A percentile compares a stretch with the other conserved stretches of the same genome.
Conservation (phyloP, 1,140 invertebrate genomes). For the Pseudomyrmex dendroicus region DNA sequence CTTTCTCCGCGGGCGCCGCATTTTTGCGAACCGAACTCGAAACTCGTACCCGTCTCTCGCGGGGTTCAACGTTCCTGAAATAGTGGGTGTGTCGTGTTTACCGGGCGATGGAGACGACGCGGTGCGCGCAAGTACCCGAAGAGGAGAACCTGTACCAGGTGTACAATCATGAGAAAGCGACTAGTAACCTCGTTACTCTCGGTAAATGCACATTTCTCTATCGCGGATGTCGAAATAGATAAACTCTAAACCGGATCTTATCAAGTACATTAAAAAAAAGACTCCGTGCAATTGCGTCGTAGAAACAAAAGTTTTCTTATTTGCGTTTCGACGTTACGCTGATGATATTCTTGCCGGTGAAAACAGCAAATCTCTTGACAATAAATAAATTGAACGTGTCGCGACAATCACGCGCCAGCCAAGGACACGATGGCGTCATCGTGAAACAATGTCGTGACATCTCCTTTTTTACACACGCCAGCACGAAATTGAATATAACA, state of each 20-base stretch:
- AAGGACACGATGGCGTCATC: conserved; percentile 50
- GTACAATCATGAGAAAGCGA: conserved; percentile 56
- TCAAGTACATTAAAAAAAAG: too few relatives aligned
- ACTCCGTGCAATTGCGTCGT: too few relatives aligned
- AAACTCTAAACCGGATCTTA: neutral
- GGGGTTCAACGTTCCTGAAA: conserved; percentile 68
- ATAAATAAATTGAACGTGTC: conserved; percentile 25
- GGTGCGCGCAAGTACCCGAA: conserved; percentile 24
- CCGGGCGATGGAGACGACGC: conserved; percentile 60
- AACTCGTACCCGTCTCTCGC: conserved; percentile 21
- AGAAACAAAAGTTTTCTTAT: too few relatives aligned
- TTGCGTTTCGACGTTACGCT: neutral
- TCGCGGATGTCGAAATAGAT: neutral
- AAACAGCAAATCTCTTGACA: neutral
- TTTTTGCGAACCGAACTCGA: conserved; percentile 34
- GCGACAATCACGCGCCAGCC: conserved; percentile 10
- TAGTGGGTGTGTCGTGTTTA: conserved; percentile 66
- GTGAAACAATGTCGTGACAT: conserved; percentile 45
- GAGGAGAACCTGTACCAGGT: conserved; percentile 62
- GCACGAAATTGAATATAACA: conserved; percentile 30
- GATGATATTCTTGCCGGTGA: neutral
- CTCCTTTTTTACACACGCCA: conserved; percentile 18
- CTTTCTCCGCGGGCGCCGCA: conserved; percentile 25
- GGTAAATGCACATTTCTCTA: conserved; percentile 58
- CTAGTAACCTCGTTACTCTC: conserved; percentile 62